phyloP scores from a whole-genome alignment of 1,140 invertebrate species.

The Onthophagus taurus region DNA sequence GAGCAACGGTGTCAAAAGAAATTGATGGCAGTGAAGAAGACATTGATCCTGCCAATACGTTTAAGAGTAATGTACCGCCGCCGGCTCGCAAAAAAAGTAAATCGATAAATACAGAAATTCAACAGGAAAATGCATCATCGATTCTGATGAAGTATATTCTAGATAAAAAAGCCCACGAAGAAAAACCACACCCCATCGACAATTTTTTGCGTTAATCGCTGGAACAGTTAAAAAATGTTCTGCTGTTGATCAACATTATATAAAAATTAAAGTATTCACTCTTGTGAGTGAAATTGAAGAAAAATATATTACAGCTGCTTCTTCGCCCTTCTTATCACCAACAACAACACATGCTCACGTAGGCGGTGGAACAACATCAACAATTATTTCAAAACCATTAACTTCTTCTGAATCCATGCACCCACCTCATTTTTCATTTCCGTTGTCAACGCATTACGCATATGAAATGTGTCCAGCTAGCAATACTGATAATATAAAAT shows the following conservation, averaged over 20 bases:
- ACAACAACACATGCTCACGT: neutral
- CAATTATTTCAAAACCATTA: neutral
- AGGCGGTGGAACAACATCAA: neutral
- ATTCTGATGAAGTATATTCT: neutral
- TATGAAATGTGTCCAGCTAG: neutral
- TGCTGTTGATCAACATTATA: neutral
- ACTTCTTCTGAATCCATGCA: no score
- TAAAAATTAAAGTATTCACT: neutral
- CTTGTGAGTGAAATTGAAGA: neutral
- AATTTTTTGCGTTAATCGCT: slow-evolving; percentile 1
- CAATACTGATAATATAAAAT: neutral
- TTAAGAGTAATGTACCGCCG: no score
- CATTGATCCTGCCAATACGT: no score
- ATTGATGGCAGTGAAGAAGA: no score
- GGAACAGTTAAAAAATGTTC: neutral
- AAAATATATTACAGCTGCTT: neutral
- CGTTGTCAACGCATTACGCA: neutral
- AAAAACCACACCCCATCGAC: neutral
- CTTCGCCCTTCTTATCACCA: neutral
- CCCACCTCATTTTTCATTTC: neutral
- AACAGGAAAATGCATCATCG: neutral
- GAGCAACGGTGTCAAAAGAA: no score
- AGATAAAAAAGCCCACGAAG: neutral
- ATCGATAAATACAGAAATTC: neutral
- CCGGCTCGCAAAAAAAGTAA: no score